Percentiles rank a stretch among this genome's conserved stretches.
Conservation (phyloP, 2,888 invertebrate genomes). For the Drosophila parthenogenetica region DNA sequence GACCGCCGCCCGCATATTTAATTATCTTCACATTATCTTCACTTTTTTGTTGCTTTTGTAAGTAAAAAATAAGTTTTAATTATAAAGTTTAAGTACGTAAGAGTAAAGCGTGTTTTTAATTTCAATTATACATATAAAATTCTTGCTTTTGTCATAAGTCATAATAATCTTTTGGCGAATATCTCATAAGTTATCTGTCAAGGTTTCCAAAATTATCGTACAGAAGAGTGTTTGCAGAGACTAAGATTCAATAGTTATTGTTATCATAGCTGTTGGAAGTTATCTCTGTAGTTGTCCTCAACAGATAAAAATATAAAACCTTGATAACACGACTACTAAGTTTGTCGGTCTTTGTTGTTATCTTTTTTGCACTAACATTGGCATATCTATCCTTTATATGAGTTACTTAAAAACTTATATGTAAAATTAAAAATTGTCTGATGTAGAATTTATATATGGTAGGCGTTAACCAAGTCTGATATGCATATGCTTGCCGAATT, state of each 20-base stretch:
- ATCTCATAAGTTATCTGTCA: background rate
- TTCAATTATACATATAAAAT: background rate
- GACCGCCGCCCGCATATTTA: slow-evolving; percentile 42
- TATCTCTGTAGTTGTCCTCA: slow-evolving; percentile 11
- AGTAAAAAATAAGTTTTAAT: slow-evolving; percentile 26
- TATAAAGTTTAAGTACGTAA: slow-evolving; percentile 3
- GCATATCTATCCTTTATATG: too few relatives aligned
- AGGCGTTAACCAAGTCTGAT: slow-evolving; percentile 33
- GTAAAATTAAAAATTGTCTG: too few relatives aligned
- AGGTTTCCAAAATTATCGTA: background rate
- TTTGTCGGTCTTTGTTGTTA: background rate
- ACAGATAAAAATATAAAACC: slow-evolving; percentile 16
- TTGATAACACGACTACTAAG: background rate
- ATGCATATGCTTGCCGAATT: slow-evolving; percentile 14
- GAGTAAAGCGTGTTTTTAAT: background rate
- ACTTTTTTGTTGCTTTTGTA: slow-evolving; percentile 38
- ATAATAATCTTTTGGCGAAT: too few relatives aligned
- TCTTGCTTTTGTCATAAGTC: too few relatives aligned
- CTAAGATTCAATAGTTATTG: background rate
- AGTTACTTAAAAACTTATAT: background rate
- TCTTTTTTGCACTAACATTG: background rate
- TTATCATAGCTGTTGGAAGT: slow-evolving; percentile 5
- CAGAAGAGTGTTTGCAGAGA: background rate
- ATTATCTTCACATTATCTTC: slow-evolving; percentile 35
- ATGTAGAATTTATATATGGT: slow-evolving; percentile 11